Conservation (phyloP, 2,888 invertebrate genomes). For the Exephanes ischioxanthus region DNA sequence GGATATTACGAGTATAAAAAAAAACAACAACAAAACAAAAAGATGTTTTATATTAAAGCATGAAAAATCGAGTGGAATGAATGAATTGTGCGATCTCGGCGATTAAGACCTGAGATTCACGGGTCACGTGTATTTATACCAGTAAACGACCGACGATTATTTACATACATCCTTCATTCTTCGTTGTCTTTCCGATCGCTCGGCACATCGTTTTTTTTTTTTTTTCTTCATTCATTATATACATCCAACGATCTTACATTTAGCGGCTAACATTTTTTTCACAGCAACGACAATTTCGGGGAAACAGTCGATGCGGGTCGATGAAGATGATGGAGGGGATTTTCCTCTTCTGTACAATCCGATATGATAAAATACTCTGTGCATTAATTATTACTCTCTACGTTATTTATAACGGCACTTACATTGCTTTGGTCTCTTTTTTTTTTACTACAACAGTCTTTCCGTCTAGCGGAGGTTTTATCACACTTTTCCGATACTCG, state of each 20-base stretch:
- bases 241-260: slow-evolving; percentile 27
- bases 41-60: slow-evolving; percentile 69
- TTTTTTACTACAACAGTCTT: slow-evolving; percentile 38
- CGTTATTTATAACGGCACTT: slow-evolving; percentile 34
- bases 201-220: slow-evolving; percentile 8
- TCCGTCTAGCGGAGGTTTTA: slow-evolving; percentile 43
- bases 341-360: slow-evolving; percentile 48
- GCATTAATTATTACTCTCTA: slow-evolving; percentile 30
- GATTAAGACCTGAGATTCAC: slow-evolving; percentile 16
- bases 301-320: neutral
- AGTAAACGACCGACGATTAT: slow-evolving; percentile 55
- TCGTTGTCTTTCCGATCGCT: slow-evolving; percentile 26
- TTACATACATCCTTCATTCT: slow-evolving; percentile 44
- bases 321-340: neutral
- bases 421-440: slow-evolving; percentile 55
- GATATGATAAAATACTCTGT: slow-evolving; percentile 35
- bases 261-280: slow-evolving; percentile 11
- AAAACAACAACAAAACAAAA: slow-evolving; percentile 36
- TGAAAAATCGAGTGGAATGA: slow-evolving; percentile 55
- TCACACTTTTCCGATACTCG: slow-evolving; percentile 49
- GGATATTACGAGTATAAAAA: slow-evolving; percentile 23
- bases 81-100: slow-evolving; percentile 28
- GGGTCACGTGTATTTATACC: slow-evolving; percentile 30
- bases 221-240: slow-evolving; percentile 24
- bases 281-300: neutral